Evolutionary conservation across 1,140 invertebrate genomes (phyloP).

Genomic region (Anastrepha ludens): DNA sequence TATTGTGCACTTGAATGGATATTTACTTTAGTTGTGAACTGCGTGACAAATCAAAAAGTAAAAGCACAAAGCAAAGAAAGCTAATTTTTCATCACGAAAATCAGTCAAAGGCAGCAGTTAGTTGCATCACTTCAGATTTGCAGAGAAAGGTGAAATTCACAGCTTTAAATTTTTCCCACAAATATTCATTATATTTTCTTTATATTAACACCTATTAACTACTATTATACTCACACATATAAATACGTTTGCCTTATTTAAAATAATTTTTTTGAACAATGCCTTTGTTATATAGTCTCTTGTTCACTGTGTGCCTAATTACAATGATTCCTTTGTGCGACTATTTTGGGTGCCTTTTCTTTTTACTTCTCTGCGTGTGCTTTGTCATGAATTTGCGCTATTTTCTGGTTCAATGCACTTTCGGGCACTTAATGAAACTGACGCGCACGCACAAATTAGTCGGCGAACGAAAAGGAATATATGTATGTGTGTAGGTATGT

Average conservation of each 20-base stretch:
- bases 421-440: constrained; percentile 13
- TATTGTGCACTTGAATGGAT: too few species aligned
- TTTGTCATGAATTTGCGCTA: constrained; percentile 21
- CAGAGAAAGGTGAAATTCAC: background rate
- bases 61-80: background rate
- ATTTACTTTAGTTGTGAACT: background rate
- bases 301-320: background rate
- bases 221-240: too few species aligned
- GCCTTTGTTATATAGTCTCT: background rate
- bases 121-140: background rate
- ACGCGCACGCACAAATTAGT: constrained; percentile 29
- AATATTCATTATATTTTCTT: background rate
- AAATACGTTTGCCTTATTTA: too few species aligned
- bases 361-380: background rate
- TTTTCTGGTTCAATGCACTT: constrained; percentile 47
- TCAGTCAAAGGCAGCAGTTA: background rate
- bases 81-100: background rate
- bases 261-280: background rate
- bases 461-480: background rate
- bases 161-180: background rate
- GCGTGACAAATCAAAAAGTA: constrained; percentile 9
- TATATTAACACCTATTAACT: too few species aligned
- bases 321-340: background rate
- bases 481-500: background rate
- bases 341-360: background rate